phyloP scores from a whole-genome alignment of 2,888 invertebrate species.

The Eupithecia inturbata region DNA sequence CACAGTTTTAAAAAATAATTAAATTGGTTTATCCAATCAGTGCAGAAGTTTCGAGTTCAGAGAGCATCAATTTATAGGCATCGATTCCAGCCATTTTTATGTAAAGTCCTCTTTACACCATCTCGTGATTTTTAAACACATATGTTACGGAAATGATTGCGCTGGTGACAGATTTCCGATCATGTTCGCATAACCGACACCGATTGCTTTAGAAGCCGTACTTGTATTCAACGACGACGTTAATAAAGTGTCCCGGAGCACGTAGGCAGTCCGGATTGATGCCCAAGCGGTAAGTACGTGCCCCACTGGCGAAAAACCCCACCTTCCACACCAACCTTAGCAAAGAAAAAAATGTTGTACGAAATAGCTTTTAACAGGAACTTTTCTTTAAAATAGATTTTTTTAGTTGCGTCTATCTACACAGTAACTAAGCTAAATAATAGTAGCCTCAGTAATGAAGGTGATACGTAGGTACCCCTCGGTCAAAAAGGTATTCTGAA shows the following conservation, averaged over 20 bases:
- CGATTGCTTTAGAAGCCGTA: constrained; percentile 63
- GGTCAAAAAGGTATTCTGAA: no score
- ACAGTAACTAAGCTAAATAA: no score
- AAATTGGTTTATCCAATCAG: neutral
- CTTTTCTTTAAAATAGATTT: no score
- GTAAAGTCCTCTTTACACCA: constrained; percentile 48
- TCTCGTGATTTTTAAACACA: constrained; percentile 71
- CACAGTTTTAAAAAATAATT: neutral
- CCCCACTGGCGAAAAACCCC: no score
- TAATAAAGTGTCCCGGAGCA: neutral
- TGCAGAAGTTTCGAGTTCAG: neutral
- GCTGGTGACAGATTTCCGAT: constrained; percentile 79
- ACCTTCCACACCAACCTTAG: no score
- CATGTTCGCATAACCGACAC: constrained; percentile 72
- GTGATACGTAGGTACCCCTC: no score
- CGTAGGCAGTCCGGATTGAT: no score
- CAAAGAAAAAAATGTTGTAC: no score
- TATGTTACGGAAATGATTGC: constrained; percentile 73
- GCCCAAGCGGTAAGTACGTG: no score
- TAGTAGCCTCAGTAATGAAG: no score
- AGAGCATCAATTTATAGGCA: neutral
- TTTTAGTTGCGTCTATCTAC: no score
- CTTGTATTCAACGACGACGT: constrained; percentile 40
- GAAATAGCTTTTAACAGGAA: no score
- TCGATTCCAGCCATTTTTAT: constrained; percentile 18